A percentile compares a stretch with the other conserved stretches of the same genome.
Conservation (phyloP, 2,888 invertebrate genomes). For the Cactoblastis cactorum region DNA sequence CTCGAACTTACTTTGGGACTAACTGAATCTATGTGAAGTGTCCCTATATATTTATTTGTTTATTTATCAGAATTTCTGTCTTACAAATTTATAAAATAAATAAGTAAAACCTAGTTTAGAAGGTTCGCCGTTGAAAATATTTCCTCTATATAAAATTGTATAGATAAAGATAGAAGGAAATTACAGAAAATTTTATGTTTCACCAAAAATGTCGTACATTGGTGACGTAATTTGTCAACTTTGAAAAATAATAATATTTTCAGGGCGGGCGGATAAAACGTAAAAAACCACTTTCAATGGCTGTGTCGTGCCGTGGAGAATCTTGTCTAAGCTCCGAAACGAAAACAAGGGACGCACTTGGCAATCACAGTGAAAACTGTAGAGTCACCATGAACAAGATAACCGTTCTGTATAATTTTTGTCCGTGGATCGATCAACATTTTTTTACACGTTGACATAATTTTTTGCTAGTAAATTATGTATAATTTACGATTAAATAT, state of each 20-base stretch:
- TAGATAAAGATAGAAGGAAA: not conserved
- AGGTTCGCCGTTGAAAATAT: not conserved
- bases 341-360: conserved; percentile 30
- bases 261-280: not conserved
- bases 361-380: conserved; percentile 16
- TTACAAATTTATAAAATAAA: too few species aligned
- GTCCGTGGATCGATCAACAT: too few species aligned
- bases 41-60: too few species aligned
- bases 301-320: conserved; percentile 15
- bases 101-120: too few species aligned
- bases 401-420: too few species aligned
- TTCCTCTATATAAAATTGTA: not conserved
- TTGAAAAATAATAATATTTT: conserved; percentile 12
- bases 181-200: not conserved
- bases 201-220: not conserved
- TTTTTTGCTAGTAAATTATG: too few species aligned
- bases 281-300: not conserved
- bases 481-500: too few species aligned
- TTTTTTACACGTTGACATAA: too few species aligned
- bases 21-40: too few species aligned
- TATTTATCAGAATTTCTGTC: too few species aligned
- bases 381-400: too few species aligned
- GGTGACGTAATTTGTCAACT: conserved; percentile 7
- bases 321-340: conserved; percentile 23
- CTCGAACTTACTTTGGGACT: too few species aligned